Percentiles rank a stretch among this genome's conserved stretches.
Evolutionary conservation across 2,113 vertebrate species (phyloP).

Genomic region (Sander vitreus): DNA sequence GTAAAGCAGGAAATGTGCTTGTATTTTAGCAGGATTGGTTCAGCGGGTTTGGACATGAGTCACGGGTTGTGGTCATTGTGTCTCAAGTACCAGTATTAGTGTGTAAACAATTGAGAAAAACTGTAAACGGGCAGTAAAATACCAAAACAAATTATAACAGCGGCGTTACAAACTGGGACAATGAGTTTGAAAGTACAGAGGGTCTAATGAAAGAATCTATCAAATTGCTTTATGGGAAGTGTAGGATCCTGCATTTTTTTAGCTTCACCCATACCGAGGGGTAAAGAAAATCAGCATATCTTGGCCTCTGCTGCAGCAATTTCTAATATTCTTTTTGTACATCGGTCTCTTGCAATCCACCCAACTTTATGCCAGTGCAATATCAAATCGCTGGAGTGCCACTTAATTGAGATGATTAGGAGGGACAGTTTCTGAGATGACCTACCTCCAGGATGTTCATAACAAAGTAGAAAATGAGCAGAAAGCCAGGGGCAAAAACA

Average conservation of each 20-base stretch:
- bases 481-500: conserved; percentile 88
- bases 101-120: too few species aligned
- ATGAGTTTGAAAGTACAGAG: neutral
- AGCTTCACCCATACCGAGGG: neutral
- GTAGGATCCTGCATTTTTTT: neutral
- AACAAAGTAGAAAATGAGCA: conserved; percentile 87
- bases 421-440: neutral
- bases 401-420: neutral
- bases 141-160: neutral
- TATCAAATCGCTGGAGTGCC: neutral
- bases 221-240: neutral
- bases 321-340: neutral
- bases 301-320: neutral
- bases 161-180: neutral
- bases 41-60: too few species aligned
- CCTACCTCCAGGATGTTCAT: conserved; percentile 91
- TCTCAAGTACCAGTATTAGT: too few species aligned
- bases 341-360: neutral
- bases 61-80: too few species aligned
- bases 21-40: too few species aligned
- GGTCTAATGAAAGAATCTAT: too few species aligned
- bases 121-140: neutral
- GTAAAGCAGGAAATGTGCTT: too few species aligned
- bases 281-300: neutral
- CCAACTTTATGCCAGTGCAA: too few species aligned